These are phyloP conservation scores for Argyresthia goedartella DNA, from an alignment of 2,888 invertebrate species.

Conservation along the genomic window DNA sequence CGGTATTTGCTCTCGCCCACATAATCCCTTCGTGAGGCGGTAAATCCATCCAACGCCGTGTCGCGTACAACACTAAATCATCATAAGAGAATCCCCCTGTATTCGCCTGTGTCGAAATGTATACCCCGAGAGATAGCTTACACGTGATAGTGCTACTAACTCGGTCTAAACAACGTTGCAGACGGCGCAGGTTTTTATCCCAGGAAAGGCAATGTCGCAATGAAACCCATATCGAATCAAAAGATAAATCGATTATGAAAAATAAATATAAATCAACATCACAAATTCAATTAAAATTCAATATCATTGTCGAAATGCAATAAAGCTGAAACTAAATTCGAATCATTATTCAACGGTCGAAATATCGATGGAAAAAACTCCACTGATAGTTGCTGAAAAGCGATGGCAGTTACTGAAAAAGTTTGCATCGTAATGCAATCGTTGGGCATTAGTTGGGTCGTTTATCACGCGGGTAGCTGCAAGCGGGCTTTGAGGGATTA, in stretches of 20 bases:
- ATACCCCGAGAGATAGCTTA: constrained; percentile 20
- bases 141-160: constrained; percentile 3
- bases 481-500: constrained; percentile 66
- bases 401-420: constrained; percentile 55
- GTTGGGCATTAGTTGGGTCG: constrained; percentile 59
- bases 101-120: constrained; percentile 21
- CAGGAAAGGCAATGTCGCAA: not conserved
- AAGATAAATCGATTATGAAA: not conserved
- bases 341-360: constrained; percentile 45
- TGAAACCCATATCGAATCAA: not conserved
- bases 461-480: constrained; percentile 54
- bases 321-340: constrained; percentile 33
- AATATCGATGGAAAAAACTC: constrained; percentile 44
- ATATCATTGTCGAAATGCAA: constrained; percentile 10
- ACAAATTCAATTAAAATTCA: constrained; percentile 6
- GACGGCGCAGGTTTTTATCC: too few species aligned
- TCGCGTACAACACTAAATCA: constrained; percentile 63
- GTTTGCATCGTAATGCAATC: constrained; percentile 66
- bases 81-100: constrained; percentile 66
- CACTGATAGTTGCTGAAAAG: constrained; percentile 5
- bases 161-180: not conserved
- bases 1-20: constrained; percentile 70
- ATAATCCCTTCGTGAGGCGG: constrained; percentile 68
- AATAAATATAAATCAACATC: not conserved
- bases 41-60: constrained; percentile 64